A percentile compares a stretch with the other conserved stretches of the same genome.
Conservation (phyloP, 2,888 invertebrate genomes). For the Xestia sexstrigata region DNA sequence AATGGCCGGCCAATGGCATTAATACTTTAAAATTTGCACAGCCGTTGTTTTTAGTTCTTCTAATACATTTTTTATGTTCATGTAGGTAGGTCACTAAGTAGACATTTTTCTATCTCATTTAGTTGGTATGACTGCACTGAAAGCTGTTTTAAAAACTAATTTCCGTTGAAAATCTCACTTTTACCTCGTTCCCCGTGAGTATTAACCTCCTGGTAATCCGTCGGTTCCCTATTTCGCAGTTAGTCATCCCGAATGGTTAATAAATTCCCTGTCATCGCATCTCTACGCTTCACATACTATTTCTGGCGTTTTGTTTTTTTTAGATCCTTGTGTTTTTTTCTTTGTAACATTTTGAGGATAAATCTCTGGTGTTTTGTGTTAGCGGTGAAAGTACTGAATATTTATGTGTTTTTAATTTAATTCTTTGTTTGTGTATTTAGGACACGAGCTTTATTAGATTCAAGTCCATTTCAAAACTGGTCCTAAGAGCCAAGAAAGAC, state of each 20-base stretch:
- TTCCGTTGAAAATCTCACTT: constrained; percentile 40
- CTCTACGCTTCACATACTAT: constrained; percentile 81
- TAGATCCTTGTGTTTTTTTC: constrained; percentile 57
- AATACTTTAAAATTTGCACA: not conserved
- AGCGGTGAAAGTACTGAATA: constrained; percentile 45
- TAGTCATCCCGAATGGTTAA: constrained; percentile 88
- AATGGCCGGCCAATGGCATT: not conserved
- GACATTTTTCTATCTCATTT: not conserved
- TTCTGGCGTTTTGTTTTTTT: constrained; percentile 76
- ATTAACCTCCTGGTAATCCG: constrained; percentile 63
- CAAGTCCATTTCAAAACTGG: not conserved
- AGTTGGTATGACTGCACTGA: not conserved
- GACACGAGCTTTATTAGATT: not conserved
- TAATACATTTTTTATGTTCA: not conserved
- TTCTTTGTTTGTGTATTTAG: constrained; percentile 17
- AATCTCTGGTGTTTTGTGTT: constrained; percentile 57
- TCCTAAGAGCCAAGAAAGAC: not conserved
- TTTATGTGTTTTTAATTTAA: constrained; percentile 44
- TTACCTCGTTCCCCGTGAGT: constrained; percentile 35
- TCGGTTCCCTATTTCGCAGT: constrained; percentile 80
- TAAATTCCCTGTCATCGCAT: constrained; percentile 88
- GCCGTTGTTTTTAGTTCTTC: not conserved
- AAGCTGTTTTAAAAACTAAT: not conserved
- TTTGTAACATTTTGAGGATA: constrained; percentile 65
- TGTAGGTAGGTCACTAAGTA: not conserved